Evolutionary conservation across 2,888 invertebrate species (phyloP).

Genomic region (Caenorhabditis plicata): DNA sequence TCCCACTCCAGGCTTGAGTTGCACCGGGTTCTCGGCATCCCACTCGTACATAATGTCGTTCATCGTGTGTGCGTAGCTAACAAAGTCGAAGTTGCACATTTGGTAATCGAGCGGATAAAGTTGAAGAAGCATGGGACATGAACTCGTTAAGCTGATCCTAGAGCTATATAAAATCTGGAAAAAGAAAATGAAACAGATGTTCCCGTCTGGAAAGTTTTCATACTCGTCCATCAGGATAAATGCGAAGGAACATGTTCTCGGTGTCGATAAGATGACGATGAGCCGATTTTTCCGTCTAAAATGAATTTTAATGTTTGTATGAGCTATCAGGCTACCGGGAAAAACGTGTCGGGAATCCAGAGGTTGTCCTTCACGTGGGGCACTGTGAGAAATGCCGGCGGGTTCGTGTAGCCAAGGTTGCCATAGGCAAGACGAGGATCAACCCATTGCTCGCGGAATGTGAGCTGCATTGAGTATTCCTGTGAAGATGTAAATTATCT

Average conservation of each 20-base stretch:
- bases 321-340: conserved; percentile 50
- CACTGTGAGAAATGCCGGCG: conserved; percentile 61
- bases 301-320: conserved; percentile 65
- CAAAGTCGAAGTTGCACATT: conserved; percentile 89
- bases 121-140: conserved; percentile 53
- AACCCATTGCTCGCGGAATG: conserved; percentile 94
- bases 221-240: conserved; percentile 81
- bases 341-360: conserved; percentile 80
- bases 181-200: neutral
- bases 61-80: conserved; percentile 96
- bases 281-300: conserved; percentile 95
- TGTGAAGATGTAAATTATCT: conserved; percentile 26
- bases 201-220: too few relatives aligned
- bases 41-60: conserved; percentile 67
- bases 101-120: conserved; percentile 89
- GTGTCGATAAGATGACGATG: conserved; percentile 71
- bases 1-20: conserved; percentile 52
- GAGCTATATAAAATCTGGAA: conserved; percentile 56
- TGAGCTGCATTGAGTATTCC: conserved; percentile 95
- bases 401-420: conserved; percentile 38
- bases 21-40: conserved; percentile 41
- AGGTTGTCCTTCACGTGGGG: conserved; percentile 75
- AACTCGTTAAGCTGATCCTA: conserved; percentile 55
- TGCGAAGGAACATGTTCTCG: conserved; percentile 85
- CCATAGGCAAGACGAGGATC: conserved; percentile 76